Base-by-base conservation (phyloP, 37 sponge, comb jelly and placozoan genomes). In the Spongia lamella region DNA sequence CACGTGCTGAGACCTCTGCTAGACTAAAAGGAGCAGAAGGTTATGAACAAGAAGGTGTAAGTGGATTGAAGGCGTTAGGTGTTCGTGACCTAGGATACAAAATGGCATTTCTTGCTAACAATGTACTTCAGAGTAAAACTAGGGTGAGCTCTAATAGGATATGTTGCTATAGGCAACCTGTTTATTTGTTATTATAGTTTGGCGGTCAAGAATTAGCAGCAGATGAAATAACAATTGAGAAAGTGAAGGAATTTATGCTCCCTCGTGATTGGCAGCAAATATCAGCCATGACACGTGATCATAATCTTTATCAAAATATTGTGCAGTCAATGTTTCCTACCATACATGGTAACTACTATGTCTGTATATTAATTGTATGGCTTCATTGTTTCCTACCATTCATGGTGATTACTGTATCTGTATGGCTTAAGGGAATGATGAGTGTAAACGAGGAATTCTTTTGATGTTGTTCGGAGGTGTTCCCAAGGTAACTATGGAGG, bases 401-500 rank as follows among this genome's bases (percentile, higher is more conserved):
- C 34, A n/a, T 29, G 53, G 39, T 43, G 36, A 31, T 49, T 22
- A 49, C 73, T 56, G 15, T 58, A 38, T 73, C 0, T 24, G 43
- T 36, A 49, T 59, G 9, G 4, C 61, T n/a, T 22, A 62, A 94
- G 95, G 95, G n/a, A 95, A 90, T 73, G 99, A 98, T 73, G 99
- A 98, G 76, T 91, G 95, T 9, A 98, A 98, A 80, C 76, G 97
- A 26, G 99, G 99, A 30, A 77, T 98, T 16, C 67, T 98, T 29
- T 65, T 98, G 72, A 98, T 98, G 99, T 60, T 98, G 83, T 95
- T 95, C 75, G 99, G 99, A 29, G 99, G 99, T 24, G 94, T 98
- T 3, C 84, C 96, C 51, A 98, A 98, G 92, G 66, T 61, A 7
- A 98, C 99, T 43, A 79, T 70, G 16, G 99, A 98, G 63, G 89